Evolutionary conservation across 2,113 vertebrate genomes (phyloP).

Genomic region (Zapornia atra): DNA sequence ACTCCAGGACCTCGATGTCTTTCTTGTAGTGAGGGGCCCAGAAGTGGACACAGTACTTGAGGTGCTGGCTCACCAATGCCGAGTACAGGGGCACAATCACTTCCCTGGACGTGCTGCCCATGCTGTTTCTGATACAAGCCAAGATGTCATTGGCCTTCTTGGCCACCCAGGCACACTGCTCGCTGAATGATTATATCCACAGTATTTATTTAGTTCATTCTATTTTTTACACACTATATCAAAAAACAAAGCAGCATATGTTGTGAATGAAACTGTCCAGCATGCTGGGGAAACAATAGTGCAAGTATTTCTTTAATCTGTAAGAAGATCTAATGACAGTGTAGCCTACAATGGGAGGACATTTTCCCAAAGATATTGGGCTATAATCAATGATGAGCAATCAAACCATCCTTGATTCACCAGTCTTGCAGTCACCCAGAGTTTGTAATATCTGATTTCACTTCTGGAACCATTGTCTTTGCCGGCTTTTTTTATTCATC

Average conservation of each 20-base stretch:
- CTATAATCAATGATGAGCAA: neutral
- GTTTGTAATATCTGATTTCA: neutral
- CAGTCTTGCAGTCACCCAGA: neutral
- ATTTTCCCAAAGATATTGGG: neutral
- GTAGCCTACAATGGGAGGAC: neutral
- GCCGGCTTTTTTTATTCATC: neutral
- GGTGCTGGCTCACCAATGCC: too few species aligned
- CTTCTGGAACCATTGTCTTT: neutral
- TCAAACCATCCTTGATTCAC: neutral
- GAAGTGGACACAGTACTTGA: too few species aligned
- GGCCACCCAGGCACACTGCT: too few species aligned
- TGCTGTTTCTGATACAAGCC: too few species aligned
- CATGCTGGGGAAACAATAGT: neutral
- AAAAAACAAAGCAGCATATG: neutral
- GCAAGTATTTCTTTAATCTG: neutral
- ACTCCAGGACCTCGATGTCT: too few species aligned
- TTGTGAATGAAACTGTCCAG: neutral
- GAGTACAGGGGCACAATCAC: too few species aligned
- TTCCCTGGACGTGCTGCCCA: too few species aligned
- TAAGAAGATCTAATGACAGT: neutral
- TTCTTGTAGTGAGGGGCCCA: too few species aligned
- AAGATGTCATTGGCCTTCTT: too few species aligned
- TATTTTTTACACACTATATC: neutral
- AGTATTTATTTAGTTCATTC: neutral
- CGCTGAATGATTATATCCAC: neutral